These are phyloP conservation scores for Samia ricini DNA, from an alignment of 1,140 invertebrate species.

Conservation along the genomic window DNA sequence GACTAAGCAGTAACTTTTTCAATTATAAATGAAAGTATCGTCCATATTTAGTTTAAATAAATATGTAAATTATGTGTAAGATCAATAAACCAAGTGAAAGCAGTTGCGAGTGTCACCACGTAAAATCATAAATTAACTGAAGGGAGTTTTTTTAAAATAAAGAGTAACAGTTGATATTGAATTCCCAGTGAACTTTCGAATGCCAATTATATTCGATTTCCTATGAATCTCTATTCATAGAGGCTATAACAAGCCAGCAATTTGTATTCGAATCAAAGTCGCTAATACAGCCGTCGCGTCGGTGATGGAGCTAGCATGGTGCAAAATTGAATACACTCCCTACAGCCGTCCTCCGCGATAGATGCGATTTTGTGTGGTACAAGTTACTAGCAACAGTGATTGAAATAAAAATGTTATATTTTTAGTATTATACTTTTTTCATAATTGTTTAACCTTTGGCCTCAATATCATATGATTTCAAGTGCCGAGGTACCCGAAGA, in stretches of 20 bases:
- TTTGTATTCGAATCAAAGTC: conserved; percentile 48
- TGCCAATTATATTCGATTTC: not conserved
- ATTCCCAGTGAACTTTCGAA: not conserved
- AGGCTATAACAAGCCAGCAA: conserved; percentile 13
- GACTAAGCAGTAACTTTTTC: too few species aligned
- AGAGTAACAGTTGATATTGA: not conserved
- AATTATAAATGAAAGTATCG: too few species aligned
- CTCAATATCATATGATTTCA: too few species aligned
- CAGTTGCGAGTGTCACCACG: too few species aligned
- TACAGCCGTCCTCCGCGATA: conserved; percentile 56
- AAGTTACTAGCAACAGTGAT: conserved; percentile 16
- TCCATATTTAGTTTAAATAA: too few species aligned
- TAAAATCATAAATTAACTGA: too few species aligned
- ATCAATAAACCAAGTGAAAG: too few species aligned
- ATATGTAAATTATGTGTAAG: too few species aligned
- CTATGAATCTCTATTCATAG: not conserved
- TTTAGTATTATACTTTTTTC: too few species aligned
- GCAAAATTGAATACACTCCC: conserved; percentile 68
- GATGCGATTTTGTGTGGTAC: conserved; percentile 31
- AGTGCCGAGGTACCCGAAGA: too few species aligned
- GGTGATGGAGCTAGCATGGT: conserved; percentile 40
- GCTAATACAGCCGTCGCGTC: conserved; percentile 55
- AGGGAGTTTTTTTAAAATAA: not conserved
- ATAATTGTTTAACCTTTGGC: too few species aligned
- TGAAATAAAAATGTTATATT: too few species aligned